These are phyloP conservation scores for Merops nubicus DNA, from an alignment of 2,113 vertebrate genomes.

Conservation along the genomic window DNA sequence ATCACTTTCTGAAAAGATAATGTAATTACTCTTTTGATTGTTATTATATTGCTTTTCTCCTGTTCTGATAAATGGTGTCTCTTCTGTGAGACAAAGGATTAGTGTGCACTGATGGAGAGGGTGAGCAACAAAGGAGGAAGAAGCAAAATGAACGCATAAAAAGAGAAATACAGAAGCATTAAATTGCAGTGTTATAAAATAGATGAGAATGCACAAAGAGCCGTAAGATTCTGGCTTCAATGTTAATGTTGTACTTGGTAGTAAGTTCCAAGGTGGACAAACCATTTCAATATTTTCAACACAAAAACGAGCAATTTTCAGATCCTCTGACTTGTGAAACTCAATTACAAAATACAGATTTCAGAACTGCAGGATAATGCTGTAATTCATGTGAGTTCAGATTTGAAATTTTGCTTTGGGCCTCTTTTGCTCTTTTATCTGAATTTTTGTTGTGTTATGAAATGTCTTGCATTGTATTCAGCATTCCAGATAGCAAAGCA, in stretches of 20 bases:
- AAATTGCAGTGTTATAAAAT: not conserved
- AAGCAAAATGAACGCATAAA: not conserved
- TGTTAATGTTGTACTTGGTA: not conserved
- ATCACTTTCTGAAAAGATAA: not conserved
- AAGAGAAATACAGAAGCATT: not conserved
- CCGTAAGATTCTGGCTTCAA: not conserved
- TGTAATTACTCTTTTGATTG: not conserved
- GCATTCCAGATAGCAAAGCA: not conserved
- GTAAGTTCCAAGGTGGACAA: not conserved
- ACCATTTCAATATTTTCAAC: not conserved
- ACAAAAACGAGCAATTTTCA: not conserved
- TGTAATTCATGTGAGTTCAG: not conserved
- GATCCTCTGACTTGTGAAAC: not conserved
- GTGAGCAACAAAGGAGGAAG: not conserved
- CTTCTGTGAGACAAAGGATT: not conserved
- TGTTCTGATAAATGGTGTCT: not conserved
- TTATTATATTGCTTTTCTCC: not conserved
- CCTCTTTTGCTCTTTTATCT: not conserved
- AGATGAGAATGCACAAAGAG: not conserved
- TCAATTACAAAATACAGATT: not conserved
- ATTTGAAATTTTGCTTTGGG: not conserved
- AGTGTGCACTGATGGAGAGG: not conserved
- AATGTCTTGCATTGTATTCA: not conserved
- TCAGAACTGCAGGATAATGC: not conserved
- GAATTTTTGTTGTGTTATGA: not conserved